Percentiles rank a stretch among this genome's conserved stretches.
phyloP scores from a whole-genome alignment of 2,797 vertebrate species.

The Acanthis flammea region DNA sequence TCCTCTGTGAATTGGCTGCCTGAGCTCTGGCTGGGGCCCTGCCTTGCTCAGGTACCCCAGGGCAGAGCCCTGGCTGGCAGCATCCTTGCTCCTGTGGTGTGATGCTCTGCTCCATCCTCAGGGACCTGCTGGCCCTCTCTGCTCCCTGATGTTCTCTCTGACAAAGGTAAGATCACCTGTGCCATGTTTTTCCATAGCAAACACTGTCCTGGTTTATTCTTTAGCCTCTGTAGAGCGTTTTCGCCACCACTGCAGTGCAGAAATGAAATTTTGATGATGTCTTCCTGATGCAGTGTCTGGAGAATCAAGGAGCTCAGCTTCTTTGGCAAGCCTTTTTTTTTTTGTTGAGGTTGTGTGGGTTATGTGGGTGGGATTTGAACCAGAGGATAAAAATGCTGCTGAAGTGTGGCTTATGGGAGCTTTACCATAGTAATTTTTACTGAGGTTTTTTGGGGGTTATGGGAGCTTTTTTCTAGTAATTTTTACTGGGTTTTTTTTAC shows the following conservation, averaged over 20 bases:
- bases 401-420: neutral
- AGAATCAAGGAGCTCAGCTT: neutral
- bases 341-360: neutral
- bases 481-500: neutral
- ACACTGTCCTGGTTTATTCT: fast-evolving
- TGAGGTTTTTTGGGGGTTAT: fast-evolving
- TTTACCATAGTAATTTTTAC: neutral
- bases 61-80: neutral
- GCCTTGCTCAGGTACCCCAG: fast-evolving
- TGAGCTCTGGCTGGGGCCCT: neutral
- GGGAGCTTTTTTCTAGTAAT: neutral
- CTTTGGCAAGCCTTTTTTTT: neutral
- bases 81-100: neutral
- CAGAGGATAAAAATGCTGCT: fast-evolving
- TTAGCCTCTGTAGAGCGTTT: fast-evolving
- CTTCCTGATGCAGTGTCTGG: neutral
- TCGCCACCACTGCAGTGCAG: fast-evolving
- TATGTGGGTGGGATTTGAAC: neutral
- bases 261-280: neutral
- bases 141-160: neutral
- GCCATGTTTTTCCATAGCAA: fast-evolving
- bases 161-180: neutral
- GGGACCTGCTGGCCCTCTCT: neutral
- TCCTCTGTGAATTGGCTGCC: fast-evolving
- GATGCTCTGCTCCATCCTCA: fast-evolving